Evolutionary conservation across 2,113 vertebrate genomes (phyloP), one percentile per base, ranked within the genome.

Genomic region (Dermatemys mawii): DNA sequence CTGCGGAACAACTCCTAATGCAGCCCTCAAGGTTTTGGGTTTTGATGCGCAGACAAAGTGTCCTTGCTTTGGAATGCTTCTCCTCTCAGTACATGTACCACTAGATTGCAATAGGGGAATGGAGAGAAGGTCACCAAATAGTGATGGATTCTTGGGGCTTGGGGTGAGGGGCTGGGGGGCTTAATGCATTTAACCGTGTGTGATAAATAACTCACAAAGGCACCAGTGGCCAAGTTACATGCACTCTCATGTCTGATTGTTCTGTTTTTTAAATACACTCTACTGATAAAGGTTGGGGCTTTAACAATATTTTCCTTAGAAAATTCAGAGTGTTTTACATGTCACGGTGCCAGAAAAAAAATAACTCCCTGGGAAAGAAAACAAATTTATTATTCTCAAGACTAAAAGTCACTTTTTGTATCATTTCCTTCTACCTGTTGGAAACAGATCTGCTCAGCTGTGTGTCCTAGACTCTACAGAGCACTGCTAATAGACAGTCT

Each of bases 311-410:
- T 84, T 96, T 95, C 92, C 96, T 97, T 93, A 96, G 94, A 94
- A 96, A 96, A 95, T 90, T 93, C 94, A 94, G 78, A 85, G 78
- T 96, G 92, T 97, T 97, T 96, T 92, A 1, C 26, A 38, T 96
- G 96, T 96, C 96, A 94, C 2, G 1, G 84, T 84, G 96, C 95
- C 97, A 97, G 95, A 93, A 95, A 96, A 96, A 53, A 96, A 94
- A 93, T 75, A 83, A 50, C 92, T 76, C 22, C 73, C 21, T 73
- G 83, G 73, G 90, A 95, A 97, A 95, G 92, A 97, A 96, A 96
- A 94, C 93, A 96, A 96, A 90, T 87, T 82, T 73, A 75, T 67
- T 87, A 93, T 93, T 92, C 88, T 87, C 83, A 90, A 63, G 92
- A 88, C 90, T 86, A 96, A 96, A 95, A 87, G 94, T 97, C 96